Conservation (phyloP, 2,797 vertebrate species). For the Hypotaenidia philippensis region DNA sequence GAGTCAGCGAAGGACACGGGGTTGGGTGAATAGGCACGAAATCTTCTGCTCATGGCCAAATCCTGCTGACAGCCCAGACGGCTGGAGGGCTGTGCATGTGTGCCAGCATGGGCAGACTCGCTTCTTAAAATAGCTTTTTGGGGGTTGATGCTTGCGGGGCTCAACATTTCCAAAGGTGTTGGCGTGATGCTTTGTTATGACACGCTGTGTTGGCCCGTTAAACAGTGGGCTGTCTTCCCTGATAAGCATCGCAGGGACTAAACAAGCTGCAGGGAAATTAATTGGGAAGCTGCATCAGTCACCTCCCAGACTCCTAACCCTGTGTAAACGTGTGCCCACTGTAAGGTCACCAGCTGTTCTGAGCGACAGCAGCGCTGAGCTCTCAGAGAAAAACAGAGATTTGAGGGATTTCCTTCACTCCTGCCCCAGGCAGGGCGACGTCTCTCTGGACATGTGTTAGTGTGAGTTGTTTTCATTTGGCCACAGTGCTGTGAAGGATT, state of each 20-base stretch:
- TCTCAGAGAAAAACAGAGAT: not conserved
- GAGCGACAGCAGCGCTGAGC: not conserved
- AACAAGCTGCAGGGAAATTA: not conserved
- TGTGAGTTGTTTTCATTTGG: not conserved
- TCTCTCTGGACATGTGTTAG: not conserved
- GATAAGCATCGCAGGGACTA: not conserved
- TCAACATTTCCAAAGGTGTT: not conserved
- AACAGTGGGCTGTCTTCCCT: fast-evolving
- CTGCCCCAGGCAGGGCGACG: not conserved
- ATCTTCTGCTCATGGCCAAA: not conserved
- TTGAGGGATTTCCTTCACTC: not conserved
- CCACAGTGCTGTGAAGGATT: not conserved
- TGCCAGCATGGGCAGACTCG: not conserved
- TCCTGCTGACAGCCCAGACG: not conserved
- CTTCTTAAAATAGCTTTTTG: conserved; percentile 16
- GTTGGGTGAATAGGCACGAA: fast-evolving
- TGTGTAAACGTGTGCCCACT: fast-evolving
- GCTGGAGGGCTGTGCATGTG: not conserved
- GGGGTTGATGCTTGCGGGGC: not conserved
- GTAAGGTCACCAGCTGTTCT: not conserved
- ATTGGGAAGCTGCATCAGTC: not conserved
- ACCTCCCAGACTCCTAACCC: not conserved
- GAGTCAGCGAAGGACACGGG: not conserved
- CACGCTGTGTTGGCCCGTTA: fast-evolving
- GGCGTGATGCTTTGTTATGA: not conserved